Evolutionary conservation across 1,140 invertebrate genomes (phyloP).

Genomic region (Paraescarpia echinospica): DNA sequence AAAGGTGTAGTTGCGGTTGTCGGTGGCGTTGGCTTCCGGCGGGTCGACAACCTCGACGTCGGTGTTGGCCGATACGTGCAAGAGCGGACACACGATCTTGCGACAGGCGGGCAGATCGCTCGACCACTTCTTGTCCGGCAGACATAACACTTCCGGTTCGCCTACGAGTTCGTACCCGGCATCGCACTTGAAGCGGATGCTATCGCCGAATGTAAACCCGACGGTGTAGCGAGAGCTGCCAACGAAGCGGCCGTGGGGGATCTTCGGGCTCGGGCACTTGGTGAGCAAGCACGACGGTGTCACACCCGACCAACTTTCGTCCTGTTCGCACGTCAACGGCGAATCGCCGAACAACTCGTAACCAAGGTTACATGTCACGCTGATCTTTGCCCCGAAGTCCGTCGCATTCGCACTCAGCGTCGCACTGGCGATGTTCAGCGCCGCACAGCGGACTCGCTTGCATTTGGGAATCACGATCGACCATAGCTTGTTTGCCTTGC

Average conservation of each 20-base stretch:
- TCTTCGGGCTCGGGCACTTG: slow-evolving; percentile 34
- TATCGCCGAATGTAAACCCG: slow-evolving; percentile 29
- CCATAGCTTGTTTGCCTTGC: slow-evolving; percentile 22
- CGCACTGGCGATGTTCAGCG: slow-evolving; percentile 24
- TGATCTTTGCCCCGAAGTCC: not conserved
- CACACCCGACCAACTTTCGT: slow-evolving; percentile 47
- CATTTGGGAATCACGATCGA: slow-evolving; percentile 29
- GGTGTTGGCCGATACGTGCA: not conserved
- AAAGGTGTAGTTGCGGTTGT: not conserved
- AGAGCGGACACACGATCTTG: not conserved
- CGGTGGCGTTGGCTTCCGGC: not conserved
- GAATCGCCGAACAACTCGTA: slow-evolving; percentile 81
- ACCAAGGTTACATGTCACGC: slow-evolving; percentile 70
- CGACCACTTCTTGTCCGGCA: slow-evolving; percentile 37
- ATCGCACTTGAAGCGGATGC: slow-evolving; percentile 44
- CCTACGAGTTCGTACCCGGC: slow-evolving; percentile 63
- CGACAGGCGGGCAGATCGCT: slow-evolving; percentile 40
- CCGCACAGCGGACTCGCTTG: slow-evolving; percentile 20
- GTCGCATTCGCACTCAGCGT: not conserved
- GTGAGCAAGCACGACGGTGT: slow-evolving; percentile 53
- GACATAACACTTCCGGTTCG: slow-evolving; percentile 47
- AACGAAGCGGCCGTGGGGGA: slow-evolving; percentile 12
- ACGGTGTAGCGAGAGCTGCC: slow-evolving; percentile 8
- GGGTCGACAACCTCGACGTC: not conserved
- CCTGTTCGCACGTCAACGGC: slow-evolving; percentile 60